phyloP scores from a whole-genome alignment of 2,113 vertebrate genomes.

The Hyaena hyaena region DNA sequence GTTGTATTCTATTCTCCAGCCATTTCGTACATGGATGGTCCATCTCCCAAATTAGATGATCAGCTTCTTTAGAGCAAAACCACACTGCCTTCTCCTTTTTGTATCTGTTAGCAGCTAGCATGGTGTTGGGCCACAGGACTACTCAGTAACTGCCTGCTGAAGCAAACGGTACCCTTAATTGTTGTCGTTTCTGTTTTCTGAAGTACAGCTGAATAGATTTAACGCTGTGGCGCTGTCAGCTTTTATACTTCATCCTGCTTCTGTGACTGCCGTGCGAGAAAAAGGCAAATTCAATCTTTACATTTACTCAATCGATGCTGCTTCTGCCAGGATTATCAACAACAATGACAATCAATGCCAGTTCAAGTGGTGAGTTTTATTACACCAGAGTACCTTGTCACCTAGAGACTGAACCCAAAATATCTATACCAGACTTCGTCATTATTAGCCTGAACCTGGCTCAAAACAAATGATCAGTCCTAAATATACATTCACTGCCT shows the following conservation, averaged over 20 bases:
- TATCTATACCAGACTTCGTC: not conserved
- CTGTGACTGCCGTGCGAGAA: conserved; percentile 34
- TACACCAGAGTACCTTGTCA: not conserved
- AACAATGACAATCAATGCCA: conserved; percentile 46
- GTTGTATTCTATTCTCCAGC: not conserved
- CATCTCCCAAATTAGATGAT: conserved; percentile 55
- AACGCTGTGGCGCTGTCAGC: conserved; percentile 42
- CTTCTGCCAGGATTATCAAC: conserved; percentile 11
- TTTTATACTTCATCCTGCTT: conserved; percentile 47
- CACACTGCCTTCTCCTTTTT: not conserved
- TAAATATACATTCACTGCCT: not conserved
- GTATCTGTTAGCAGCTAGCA: conserved; percentile 2
- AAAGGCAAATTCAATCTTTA: conserved; percentile 54
- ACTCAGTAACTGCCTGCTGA: conserved; percentile 29
- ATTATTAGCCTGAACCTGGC: not conserved
- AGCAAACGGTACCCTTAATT: conserved; percentile 51
- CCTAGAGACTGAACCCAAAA: conserved; percentile 32
- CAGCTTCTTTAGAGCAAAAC: conserved; percentile 47
- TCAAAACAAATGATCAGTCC: conserved; percentile 20
- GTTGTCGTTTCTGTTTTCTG: conserved; percentile 46
- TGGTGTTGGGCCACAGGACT: not conserved
- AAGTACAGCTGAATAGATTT: conserved; percentile 50
- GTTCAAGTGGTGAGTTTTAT: conserved; percentile 21
- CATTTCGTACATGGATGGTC: conserved; percentile 28
- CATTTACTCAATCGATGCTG: conserved; percentile 33